Base-by-base conservation (phyloP, 2,113 vertebrate species). In the Neoarius graeffei region DNA sequence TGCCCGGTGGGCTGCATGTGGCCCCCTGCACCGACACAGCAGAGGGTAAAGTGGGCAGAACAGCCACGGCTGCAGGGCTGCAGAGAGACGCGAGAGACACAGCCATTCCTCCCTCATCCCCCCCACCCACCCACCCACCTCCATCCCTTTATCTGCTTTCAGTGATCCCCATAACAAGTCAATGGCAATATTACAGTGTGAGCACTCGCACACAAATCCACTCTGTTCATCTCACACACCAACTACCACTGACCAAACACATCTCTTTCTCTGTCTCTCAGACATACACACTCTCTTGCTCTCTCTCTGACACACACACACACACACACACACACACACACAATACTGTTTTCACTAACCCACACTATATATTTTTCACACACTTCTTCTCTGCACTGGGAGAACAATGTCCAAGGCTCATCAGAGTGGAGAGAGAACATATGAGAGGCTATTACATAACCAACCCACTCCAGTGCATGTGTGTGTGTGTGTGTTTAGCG, bases 51-150 rank as follows among this genome's bases (percentile, higher is more conserved):
- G 80, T 90, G 89, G 92, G 86, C 91, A 89, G 85, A 91, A 92
- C 91, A 94, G 91, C 93, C 93, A 94, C 94, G 93, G 92, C 95
- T 95, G 93, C 95, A 90, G 93, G 94, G 94, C 95, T 95, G 94
- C 93, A 95, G 95, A 95, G 94, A 96, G 93, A 96, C 92, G 93
- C 93, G 93, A 95, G 92, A 95, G 92, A 95, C 90, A 94, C 89
- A 94, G 92, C 92, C 92, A 91, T 86, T 91, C 93, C 92, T 91
- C 87, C 73, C 80, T 17, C 62, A 13, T 66, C 73, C 84, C 79
- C 19, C 17, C 74, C 35, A 50, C 42, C 85, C 60, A 15, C 19
- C 48, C 52, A 7, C 60, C 30, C 69, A 14, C 35, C 25, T 60
- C 73, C 54, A 48, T 83, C 83, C 66, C 74, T 74, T 84, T 67